Percentiles rank a stretch among this genome's conserved stretches.
Evolutionary conservation across 1,140 invertebrate genomes (phyloP).

Genomic region (Proales similis): DNA sequence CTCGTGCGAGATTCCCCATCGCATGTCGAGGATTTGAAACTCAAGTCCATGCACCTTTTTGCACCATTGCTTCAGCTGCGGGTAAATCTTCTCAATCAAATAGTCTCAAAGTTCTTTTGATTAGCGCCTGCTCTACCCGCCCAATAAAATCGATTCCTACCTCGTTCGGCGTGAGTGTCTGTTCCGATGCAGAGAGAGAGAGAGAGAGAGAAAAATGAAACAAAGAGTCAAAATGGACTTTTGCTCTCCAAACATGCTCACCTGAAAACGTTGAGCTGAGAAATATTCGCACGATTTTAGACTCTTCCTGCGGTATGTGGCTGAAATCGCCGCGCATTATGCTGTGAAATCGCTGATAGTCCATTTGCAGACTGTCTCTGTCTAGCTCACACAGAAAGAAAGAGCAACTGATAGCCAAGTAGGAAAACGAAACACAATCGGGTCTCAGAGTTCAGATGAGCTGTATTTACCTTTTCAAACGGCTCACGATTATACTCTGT

Average conservation of each 20-base stretch:
- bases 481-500: too few relatives aligned
- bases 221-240: not conserved
- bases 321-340: conserved; percentile 11
- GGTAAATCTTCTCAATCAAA: conserved; percentile 44
- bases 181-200: not conserved
- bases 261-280: conserved; percentile 36
- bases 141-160: too few relatives aligned
- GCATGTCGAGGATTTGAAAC: conserved; percentile 44
- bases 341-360: not conserved
- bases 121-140: too few relatives aligned
- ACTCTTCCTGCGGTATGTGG: not conserved
- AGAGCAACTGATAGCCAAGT: too few relatives aligned
- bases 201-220: not conserved
- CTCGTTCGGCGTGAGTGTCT: conserved; percentile 31
- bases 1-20: conserved; percentile 40
- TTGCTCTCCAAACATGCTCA: too few relatives aligned
- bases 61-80: conserved; percentile 45
- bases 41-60: conserved; percentile 44
- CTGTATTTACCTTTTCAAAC: too few relatives aligned
- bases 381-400: too few relatives aligned
- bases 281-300: conserved; percentile 20
- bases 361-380: too few relatives aligned
- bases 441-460: too few relatives aligned
- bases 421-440: too few relatives aligned
- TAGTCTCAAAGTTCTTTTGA: conserved; percentile 44